Evolutionary conservation across 1,140 invertebrate species (phyloP).

Genomic region (Uloborus diversus): DNA sequence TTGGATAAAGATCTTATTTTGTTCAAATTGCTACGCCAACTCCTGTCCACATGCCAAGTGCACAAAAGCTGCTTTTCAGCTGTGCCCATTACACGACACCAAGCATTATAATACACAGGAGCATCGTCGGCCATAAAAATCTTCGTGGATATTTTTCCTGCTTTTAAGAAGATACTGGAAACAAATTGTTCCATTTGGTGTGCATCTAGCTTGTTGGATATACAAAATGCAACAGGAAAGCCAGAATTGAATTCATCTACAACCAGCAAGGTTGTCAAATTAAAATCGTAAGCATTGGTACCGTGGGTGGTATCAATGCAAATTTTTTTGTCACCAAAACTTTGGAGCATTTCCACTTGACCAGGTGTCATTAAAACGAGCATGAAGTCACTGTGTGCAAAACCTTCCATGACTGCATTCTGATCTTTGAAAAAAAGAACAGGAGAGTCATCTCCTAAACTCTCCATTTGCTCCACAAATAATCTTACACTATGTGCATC

Average conservation of each 20-base stretch:
- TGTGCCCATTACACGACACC: constrained; percentile 9
- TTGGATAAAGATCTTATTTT: constrained; percentile 1
- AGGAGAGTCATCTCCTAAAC: constrained; percentile 5
- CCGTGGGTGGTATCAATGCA: constrained; percentile 48
- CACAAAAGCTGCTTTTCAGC: neutral
- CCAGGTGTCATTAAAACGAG: constrained; percentile 9
- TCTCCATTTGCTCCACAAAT: constrained; percentile 11
- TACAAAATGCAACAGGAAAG: constrained; percentile 28
- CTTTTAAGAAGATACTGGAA: constrained; percentile 23
- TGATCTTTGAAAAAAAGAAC: constrained; percentile 15
- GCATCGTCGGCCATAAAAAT: constrained; percentile 24
- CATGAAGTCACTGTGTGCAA: constrained; percentile 3
- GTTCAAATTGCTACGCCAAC: constrained; percentile 25
- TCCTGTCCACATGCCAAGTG: constrained; percentile 28
- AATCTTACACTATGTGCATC: constrained; percentile 21
- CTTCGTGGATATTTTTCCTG: neutral
- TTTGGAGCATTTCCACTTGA: constrained; percentile 28
- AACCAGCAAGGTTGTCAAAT: constrained; percentile 37
- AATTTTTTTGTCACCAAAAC: constrained; percentile 37
- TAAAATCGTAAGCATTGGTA: constrained; percentile 42
- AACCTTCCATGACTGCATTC: neutral
- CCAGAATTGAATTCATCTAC: constrained; percentile 39
- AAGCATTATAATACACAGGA: constrained; percentile 29
- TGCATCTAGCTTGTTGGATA: constrained; percentile 9
- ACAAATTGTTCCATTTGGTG: constrained; percentile 7